phyloP scores from a whole-genome alignment of 2,113 vertebrate species.

The Varanus salvator region DNA sequence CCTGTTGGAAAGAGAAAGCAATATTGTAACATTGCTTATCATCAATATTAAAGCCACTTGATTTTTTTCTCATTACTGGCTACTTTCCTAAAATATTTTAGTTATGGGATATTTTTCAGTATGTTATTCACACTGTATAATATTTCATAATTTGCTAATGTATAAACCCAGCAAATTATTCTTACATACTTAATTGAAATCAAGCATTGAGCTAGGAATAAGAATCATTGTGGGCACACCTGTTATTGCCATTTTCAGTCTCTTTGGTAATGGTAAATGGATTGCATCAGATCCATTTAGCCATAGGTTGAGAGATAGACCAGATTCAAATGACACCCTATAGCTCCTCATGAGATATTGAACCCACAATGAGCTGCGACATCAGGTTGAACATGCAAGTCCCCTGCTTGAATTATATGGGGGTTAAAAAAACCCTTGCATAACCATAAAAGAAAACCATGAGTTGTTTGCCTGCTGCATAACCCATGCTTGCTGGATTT shows the following conservation, averaged over 20 bases:
- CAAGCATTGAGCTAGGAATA: background rate
- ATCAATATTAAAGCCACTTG: constrained; percentile 61
- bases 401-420: no score
- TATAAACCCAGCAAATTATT: background rate
- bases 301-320: background rate
- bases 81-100: constrained; percentile 44
- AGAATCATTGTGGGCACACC: background rate
- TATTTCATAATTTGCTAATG: background rate
- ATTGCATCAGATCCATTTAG: background rate
- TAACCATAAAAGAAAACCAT: no score
- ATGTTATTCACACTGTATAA: background rate
- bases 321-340: no score
- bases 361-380: no score
- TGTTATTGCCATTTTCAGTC: background rate
- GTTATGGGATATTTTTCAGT: constrained; percentile 2
- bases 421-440: no score
- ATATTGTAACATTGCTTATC: constrained; percentile 53
- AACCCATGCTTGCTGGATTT: no score
- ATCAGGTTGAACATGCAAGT: no score
- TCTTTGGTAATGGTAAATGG: background rate
- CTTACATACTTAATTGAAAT: background rate
- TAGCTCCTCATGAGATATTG: no score
- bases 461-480: no score
- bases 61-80: constrained; percentile 61
- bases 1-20: constrained; percentile 53